Base-by-base conservation (phyloP, 2,113 vertebrate species). In the Copsychus sechellarum region DNA sequence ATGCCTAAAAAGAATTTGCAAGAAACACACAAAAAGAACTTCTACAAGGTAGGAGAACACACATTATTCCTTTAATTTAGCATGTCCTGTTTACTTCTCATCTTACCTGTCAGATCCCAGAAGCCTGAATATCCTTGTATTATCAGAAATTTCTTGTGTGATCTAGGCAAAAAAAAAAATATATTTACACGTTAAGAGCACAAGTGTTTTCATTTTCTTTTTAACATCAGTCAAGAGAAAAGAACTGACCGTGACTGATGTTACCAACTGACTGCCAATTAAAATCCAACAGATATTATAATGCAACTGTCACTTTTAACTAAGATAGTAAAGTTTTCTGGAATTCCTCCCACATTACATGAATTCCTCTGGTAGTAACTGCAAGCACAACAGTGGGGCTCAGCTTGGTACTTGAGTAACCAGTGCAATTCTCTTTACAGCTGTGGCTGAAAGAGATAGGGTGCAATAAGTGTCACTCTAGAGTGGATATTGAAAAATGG, bases 81-180 rank as follows among this genome's bases (percentile, higher is more conserved):
- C 36, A 85, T 79, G 48, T 31, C 67, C 34, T 14, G 45, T 28
- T 88, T 64, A 38, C 26, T 79, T 78, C 19, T 76, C 29, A 92
- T 84, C 98, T 96, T 98, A 99, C 99, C 99, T 99, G 98, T 99
- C 99, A 92, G 99, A 99, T 97, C 99, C 99, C 98, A 99, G 98
- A 93, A 99, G 98, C 97, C 99, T 98, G 98, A 99, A 99, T 98
- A 99, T 99, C 92, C 99, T 99, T 10, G 99, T 99, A 97, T 97
- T 99, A 97, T 99, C 99, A 29, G 99, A 99, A 97, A 99, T 99
- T 98, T 99, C 99, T 96, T 99, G 99, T 34, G 99, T 99, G 97
- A 99, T 99, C 99, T 99, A 95, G 95, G 86, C 36, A 86, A 95
- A 56, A 91, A 86, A 95, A 88, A 96, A 96, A 42, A 97, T 58